A percentile compares a stretch with the other conserved stretches of the same genome.
Conservation (phyloP, 2,113 vertebrate species). For the Peucedramus taeniatus region DNA sequence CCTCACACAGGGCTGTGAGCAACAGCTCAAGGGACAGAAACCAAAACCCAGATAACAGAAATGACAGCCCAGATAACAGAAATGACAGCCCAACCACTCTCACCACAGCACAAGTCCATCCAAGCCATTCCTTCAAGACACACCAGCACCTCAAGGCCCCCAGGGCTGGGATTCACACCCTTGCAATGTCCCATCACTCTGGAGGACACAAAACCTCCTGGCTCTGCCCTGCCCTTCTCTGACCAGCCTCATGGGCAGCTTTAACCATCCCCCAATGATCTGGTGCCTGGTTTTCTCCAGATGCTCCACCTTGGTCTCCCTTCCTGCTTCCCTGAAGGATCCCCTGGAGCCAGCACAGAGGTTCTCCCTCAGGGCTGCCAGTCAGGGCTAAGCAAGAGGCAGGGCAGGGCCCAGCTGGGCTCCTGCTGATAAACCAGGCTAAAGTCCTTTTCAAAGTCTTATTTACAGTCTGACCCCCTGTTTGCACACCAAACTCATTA, state of each 20-base stretch:
- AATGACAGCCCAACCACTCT: neutral
- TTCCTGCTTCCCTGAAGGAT: neutral
- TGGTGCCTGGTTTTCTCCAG: neutral
- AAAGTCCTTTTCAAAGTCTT: neutral
- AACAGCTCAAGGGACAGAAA: neutral
- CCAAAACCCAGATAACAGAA: neutral
- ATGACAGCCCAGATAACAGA: neutral
- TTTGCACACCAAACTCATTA: neutral
- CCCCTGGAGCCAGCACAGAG: neutral
- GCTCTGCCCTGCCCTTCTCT: neutral
- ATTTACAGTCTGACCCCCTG: neutral
- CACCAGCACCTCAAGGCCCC: neutral
- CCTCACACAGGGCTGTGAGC: rapidly evolving
- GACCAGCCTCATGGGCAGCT: neutral
- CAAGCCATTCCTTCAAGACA: neutral
- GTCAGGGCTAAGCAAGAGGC: neutral
- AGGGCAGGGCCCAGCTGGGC: neutral
- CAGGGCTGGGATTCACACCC: neutral
- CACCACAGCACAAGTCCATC: neutral
- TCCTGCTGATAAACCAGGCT: neutral
- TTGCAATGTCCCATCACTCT: neutral
- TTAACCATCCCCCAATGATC: rapidly evolving
- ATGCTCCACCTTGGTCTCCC: neutral
- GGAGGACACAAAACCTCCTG: neutral
- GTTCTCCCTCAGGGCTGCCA: neutral